Evolutionary conservation across 2,797 vertebrate species (phyloP), one percentile per base, ranked within the genome.

Genomic region (Aulostomus chinensis): DNA sequence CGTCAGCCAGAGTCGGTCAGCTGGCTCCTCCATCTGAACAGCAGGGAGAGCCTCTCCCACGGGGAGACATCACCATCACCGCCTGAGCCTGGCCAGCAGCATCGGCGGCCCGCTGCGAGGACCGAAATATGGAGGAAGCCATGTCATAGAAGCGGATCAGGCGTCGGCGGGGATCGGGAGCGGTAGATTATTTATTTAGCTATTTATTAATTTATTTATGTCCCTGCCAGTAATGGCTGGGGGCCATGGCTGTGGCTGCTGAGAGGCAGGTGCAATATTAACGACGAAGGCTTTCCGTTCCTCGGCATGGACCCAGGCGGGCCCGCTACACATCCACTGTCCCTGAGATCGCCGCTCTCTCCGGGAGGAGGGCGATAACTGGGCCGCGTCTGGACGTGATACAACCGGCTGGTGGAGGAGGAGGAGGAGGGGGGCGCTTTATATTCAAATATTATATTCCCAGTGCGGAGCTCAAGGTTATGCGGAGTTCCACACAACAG

Each of bases 231-330:
- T 45, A 62, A 91, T 91, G 89, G 83, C 84, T 61, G 86, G 73
- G 82, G 28, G 88, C 84, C 73, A 60, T 70, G 73, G 80, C 80
- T 83, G 86, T 84, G 76, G 86, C 86, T 85, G 71, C 68, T 86
- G 76, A 85, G 73, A 63, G 70, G 81, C 91, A 92, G 90, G 90
- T 92, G 90, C 80, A 83, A 52, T 54, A 74, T 83, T 60, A 76
- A 73, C 78, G 66, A 68, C 76, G 73, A 55, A 67, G 73, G 58
- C 60, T 12, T 58, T 66, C 58, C 3, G 46, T n/a, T 73, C 50
- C 73, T 56, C 76, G 78, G 63, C 83, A 90, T 87, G 86, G 79
- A 63, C 74, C 68, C 65, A 67, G 82, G 71, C 83, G 53, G 71
- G 47, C 38, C 78, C 64, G 12, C 68, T 31, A 31, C 71, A 26